Conservation (phyloP, 2,888 invertebrate genomes). For the Achlya flavicornis region DNA sequence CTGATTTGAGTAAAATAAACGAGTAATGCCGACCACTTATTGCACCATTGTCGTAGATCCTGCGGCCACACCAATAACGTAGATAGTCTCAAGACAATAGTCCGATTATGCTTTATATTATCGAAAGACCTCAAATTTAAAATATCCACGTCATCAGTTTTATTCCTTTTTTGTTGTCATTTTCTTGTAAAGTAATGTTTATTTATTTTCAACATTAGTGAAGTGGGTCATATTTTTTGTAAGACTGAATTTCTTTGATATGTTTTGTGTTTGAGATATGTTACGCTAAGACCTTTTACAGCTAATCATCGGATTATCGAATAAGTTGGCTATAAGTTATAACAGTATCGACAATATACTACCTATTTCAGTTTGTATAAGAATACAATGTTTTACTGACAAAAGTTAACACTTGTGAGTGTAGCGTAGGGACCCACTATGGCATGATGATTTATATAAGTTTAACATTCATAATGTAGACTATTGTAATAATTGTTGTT, state of each 20-base stretch:
- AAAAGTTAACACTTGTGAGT: conserved; percentile 31
- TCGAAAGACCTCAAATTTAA: neutral
- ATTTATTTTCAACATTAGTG: conserved; percentile 18
- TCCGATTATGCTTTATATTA: neutral
- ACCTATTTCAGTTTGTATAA: neutral
- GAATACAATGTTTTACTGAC: neutral
- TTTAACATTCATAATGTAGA: conserved; percentile 33
- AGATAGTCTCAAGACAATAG: neutral
- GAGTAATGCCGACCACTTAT: no score
- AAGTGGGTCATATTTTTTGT: conserved; percentile 14
- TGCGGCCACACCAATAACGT: neutral
- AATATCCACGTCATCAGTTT: neutral
- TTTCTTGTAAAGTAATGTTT: conserved; percentile 16
- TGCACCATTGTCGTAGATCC: no score
- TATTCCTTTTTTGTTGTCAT: neutral
- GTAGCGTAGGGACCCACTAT: conserved; percentile 19
- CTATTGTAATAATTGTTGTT: conserved; percentile 29
- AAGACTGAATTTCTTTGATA: conserved; percentile 14
- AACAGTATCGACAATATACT: neutral
- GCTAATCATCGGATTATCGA: neutral
- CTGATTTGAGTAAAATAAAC: no score
- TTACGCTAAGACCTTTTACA: neutral
- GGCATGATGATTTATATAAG: conserved; percentile 28
- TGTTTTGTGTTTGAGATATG: conserved; percentile 4
- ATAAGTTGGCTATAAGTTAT: neutral